A percentile compares a stretch with the other conserved stretches of the same genome.
Conservation (phyloP, 1,140 invertebrate species). For the Meloidogyne floridensis region DNA sequence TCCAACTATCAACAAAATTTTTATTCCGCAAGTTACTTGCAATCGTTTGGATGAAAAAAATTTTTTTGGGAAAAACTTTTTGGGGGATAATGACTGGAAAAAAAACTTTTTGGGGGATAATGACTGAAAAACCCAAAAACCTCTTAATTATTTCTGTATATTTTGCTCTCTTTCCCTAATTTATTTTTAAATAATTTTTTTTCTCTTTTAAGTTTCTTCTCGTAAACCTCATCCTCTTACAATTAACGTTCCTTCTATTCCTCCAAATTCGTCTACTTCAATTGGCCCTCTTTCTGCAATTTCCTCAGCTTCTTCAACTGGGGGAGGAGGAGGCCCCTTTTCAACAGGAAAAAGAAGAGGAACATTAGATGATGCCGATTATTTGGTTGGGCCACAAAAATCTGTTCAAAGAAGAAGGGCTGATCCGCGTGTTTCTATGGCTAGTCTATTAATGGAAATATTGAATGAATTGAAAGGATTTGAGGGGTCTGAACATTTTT, state of each 20-base stretch:
- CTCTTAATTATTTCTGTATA: too few species aligned
- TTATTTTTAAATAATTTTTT: neutral
- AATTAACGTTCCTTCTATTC: constrained; percentile 20
- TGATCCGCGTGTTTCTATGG: constrained; percentile 91
- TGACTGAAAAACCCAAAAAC: too few species aligned
- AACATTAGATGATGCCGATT: constrained; percentile 71
- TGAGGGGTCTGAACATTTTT: constrained; percentile 86
- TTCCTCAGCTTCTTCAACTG: constrained; percentile 20
- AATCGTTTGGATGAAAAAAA: too few species aligned
- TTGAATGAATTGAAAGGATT: constrained; percentile 88
- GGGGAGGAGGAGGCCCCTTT: constrained; percentile 3
- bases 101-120: too few species aligned
- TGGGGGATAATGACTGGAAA: too few species aligned
- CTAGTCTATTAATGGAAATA: constrained; percentile 86
- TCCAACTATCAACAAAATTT: too few species aligned
- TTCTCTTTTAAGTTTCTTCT: constrained; percentile 7
- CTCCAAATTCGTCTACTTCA: neutral
- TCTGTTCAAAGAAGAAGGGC: constrained; percentile 89
- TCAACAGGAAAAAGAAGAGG: constrained; percentile 43
- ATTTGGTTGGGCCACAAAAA: constrained; percentile 70
- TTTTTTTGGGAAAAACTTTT: too few species aligned
- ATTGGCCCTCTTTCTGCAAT: constrained; percentile 27
- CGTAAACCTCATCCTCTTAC: constrained; percentile 16
- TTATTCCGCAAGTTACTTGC: too few species aligned
- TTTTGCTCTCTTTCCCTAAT: too few species aligned